Base-by-base conservation (phyloP, 2,113 vertebrate species). In the Cyanoramphus novaezelandiae region DNA sequence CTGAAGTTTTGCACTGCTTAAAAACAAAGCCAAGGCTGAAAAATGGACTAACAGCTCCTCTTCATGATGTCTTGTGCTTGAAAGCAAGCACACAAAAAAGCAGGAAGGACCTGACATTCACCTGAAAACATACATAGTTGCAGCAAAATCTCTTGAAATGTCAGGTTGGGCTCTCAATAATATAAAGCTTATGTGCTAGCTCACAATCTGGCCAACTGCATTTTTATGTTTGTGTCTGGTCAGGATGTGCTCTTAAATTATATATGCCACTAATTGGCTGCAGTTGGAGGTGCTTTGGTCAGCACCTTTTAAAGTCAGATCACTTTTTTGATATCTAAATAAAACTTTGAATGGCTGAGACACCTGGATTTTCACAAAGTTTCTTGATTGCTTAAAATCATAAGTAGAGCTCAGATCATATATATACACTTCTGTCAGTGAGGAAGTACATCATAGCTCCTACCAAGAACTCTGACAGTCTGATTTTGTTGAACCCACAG, bases 231-330 rank as follows among this genome's bases (percentile, higher is more conserved):
- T 12, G 3, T 81, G 63, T 92, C 86, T 92, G 82, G 64, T 75
- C 93, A 91, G 86, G 83, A 84, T 86, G 53, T 8, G 0, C 62
- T 91, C 89, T 86, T 67, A 89, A 95, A 91, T 86, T 84, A 68
- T 60, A 72, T 62, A 31, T 85, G 21, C 29, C 67, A 65, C 59
- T 95, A 92, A 91, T 24, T 68, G 39, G 75, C 6, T 92, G 43
- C 60, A 91, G 65, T 78, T 95, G 87, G 57, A 78, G 9, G 24
- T 72, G 72, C 52, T 76, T 92, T 68, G 27, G 16, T 41, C 50
- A 68, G 57, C 64, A 76, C 2, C 0, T 91, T 86, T 55, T 35
- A 33, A 91, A 84, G 47, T 64, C 21, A 75, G 9, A 59, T 70
- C 21, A n/a, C 15, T 33, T 78, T 67, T 93, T 57, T 64, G 7